These are phyloP conservation scores for Trypoxylon attenuatum DNA, from an alignment of 2,888 invertebrate species.

Conservation along the genomic window DNA sequence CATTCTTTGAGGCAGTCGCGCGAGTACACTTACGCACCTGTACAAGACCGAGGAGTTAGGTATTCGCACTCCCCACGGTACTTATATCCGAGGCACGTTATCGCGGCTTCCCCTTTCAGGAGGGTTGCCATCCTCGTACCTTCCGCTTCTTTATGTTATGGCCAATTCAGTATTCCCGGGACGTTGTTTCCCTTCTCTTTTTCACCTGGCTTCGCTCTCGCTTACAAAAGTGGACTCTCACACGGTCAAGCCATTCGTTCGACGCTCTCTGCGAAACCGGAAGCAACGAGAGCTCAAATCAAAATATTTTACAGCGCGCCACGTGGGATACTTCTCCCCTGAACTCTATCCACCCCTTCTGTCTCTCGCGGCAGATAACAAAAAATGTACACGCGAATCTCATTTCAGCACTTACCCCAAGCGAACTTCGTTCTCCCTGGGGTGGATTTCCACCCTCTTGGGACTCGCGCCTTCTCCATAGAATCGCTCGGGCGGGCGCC, in stretches of 20 bases:
- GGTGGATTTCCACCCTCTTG: background rate
- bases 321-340: conserved; percentile 2
- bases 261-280: conserved; percentile 36
- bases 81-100: conserved; percentile 54
- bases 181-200: conserved; percentile 37
- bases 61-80: conserved; percentile 30
- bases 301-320: conserved; percentile 53
- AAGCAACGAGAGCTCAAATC: conserved; percentile 32
- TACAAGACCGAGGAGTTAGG: conserved; percentile 36
- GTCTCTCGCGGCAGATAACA: conserved; percentile 34
- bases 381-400: conserved; percentile 53
- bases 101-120: conserved; percentile 39
- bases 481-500: background rate
- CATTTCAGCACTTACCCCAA: conserved; percentile 37
- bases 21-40: conserved; percentile 33
- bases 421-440: conserved; percentile 9
- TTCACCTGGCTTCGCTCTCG: conserved; percentile 1
- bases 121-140: conserved; percentile 46
- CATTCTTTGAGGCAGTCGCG: conserved; percentile 23
- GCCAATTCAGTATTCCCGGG: conserved; percentile 58
- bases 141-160: conserved; percentile 56
- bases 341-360: conserved; percentile 3
- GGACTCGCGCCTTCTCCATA: conserved; percentile 1
- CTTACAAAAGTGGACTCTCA: too few species aligned
- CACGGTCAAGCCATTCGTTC: conserved; percentile 35